phyloP scores from a whole-genome alignment of 64 coral and sea anemone species.

The Acropora yongei region DNA sequence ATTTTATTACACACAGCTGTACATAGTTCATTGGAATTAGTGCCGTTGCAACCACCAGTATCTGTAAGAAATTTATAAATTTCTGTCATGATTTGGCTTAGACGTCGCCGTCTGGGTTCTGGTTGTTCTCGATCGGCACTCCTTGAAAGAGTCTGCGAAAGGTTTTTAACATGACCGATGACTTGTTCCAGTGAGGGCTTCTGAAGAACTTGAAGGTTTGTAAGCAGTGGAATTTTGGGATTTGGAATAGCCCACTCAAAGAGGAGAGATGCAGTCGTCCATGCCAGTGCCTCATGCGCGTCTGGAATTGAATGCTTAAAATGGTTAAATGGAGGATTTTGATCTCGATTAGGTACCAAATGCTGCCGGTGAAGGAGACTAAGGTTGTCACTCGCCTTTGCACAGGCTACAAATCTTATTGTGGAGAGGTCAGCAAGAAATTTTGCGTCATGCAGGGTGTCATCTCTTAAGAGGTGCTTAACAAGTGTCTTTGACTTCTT shows the following conservation, averaged over 20 bases:
- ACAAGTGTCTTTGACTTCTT: slow-evolving; percentile 74
- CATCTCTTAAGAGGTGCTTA: slow-evolving; percentile 45
- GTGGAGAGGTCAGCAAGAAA: slow-evolving; percentile 61
- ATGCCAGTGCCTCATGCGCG: slow-evolving; percentile 40
- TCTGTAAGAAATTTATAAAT: slow-evolving; percentile 67
- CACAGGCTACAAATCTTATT: slow-evolving; percentile 71
- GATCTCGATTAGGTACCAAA: background rate
- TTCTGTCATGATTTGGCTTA: slow-evolving; percentile 61
- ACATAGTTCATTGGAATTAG: background rate
- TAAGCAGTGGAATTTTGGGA: background rate
- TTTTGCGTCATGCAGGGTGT: slow-evolving; percentile 39
- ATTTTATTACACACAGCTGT: background rate
- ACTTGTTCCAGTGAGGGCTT: slow-evolving; percentile 73
- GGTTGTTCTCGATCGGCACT: slow-evolving; percentile 42
- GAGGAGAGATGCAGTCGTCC: slow-evolving; percentile 72
- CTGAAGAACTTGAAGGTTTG: slow-evolving; percentile 50
- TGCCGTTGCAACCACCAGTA: background rate
- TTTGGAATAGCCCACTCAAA: slow-evolving; percentile 48
- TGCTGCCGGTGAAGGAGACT: slow-evolving; percentile 58
- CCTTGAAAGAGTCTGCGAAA: slow-evolving; percentile 51
- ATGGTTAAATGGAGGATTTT: slow-evolving; percentile 37
- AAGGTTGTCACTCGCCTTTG: slow-evolving; percentile 56
- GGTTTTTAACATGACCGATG: slow-evolving; percentile 38
- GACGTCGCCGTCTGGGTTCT: slow-evolving; percentile 1
- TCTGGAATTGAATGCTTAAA: slow-evolving; percentile 60